Evolutionary conservation across 2,113 vertebrate species (phyloP).

Genomic region (Excalfactoria chinensis): DNA sequence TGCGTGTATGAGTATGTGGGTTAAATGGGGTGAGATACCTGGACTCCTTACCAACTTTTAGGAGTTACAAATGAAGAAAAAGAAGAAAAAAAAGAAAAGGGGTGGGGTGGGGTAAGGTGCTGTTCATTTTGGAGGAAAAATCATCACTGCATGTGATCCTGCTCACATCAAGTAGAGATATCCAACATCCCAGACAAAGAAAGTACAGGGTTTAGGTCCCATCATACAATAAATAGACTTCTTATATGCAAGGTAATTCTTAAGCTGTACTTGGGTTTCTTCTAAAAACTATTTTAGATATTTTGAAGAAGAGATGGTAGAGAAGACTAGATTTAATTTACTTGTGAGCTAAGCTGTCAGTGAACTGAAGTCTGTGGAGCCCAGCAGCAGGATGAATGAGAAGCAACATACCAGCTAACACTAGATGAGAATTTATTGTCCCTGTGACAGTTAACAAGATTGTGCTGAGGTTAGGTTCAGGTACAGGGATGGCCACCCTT

Average conservation of each 20-base stretch:
- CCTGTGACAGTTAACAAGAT: background rate
- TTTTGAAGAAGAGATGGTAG: background rate
- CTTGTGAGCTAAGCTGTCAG: background rate
- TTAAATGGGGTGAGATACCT: background rate
- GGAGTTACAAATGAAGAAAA: background rate
- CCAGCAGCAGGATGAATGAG: background rate
- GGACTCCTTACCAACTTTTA: background rate
- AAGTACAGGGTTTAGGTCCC: background rate
- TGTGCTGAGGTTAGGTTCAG: background rate
- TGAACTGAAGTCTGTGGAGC: background rate
- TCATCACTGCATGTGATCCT: background rate
- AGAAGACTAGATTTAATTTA: background rate
- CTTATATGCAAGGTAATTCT: background rate
- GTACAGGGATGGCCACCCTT: background rate
- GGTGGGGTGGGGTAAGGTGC: background rate
- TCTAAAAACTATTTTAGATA: background rate
- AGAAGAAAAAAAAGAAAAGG: background rate
- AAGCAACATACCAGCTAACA: background rate
- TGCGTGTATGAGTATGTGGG: background rate
- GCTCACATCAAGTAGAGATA: background rate
- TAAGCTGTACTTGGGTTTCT: background rate
- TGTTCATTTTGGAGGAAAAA: background rate
- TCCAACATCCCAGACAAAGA: background rate
- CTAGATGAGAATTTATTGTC: background rate
- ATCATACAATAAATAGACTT: background rate